Evolutionary conservation across 2,888 invertebrate species (phyloP).

Genomic region (Scaeva pyrastri): DNA sequence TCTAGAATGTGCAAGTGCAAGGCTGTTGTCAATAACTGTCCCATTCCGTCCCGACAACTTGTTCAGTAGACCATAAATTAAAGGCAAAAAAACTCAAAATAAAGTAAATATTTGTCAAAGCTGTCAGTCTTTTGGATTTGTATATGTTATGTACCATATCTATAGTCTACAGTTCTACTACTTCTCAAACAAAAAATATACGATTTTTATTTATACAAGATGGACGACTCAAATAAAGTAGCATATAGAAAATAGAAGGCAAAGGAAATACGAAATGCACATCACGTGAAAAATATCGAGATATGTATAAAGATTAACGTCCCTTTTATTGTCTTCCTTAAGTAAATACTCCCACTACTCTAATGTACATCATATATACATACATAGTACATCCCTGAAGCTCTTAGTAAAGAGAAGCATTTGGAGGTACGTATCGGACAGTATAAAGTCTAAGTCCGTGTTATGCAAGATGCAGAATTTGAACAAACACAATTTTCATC

Average conservation of each 20-base stretch:
- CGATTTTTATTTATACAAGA: slow-evolving; percentile 8
- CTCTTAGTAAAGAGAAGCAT: neutral
- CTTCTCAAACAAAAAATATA: slow-evolving; percentile 35
- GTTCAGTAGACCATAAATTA: slow-evolving; percentile 35
- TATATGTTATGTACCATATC: no score
- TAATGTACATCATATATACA: no score
- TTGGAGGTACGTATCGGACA: neutral
- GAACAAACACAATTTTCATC: no score
- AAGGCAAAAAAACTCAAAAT: slow-evolving; percentile 34
- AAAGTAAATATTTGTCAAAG: slow-evolving; percentile 63
- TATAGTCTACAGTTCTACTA: neutral
- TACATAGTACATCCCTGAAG: slow-evolving; percentile 3
- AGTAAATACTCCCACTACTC: slow-evolving; percentile 36
- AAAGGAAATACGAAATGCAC: slow-evolving; percentile 56
- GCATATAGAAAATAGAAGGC: slow-evolving; percentile 41
- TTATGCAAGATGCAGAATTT: no score
- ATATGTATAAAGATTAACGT: slow-evolving; percentile 56
- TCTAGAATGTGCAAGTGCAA: neutral
- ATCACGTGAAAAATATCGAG: slow-evolving; percentile 37
- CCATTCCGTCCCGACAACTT: slow-evolving; percentile 29
- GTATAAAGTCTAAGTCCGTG: no score
- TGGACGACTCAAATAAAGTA: slow-evolving; percentile 24
- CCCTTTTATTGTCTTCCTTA: slow-evolving; percentile 59
- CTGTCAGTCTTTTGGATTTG: slow-evolving; percentile 56
- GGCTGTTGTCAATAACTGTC: neutral